These are phyloP conservation scores for Chironex yamaguchii DNA, from an alignment of 30 jellyfish, hydroid and myxozoan genomes.

Conservation along the genomic window DNA sequence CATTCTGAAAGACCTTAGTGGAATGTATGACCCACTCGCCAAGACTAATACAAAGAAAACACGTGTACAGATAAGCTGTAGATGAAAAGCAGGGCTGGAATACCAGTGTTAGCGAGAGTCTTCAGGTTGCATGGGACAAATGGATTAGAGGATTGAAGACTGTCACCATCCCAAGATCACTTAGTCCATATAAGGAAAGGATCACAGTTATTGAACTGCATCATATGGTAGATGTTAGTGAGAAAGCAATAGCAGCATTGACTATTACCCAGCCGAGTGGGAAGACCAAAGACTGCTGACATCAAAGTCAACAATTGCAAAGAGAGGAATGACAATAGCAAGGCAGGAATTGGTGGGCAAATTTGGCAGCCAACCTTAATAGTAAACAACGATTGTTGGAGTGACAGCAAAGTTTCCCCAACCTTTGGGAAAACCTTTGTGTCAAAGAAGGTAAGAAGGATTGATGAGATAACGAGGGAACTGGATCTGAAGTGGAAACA, in stretches of 20 bases:
- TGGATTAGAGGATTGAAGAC: slow-evolving; percentile 18
- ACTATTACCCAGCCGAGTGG: slow-evolving; percentile 32
- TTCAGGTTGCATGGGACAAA: slow-evolving; percentile 13
- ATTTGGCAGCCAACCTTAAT: slow-evolving; percentile 43
- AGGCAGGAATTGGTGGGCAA: slow-evolving; percentile 57
- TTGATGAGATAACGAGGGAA: slow-evolving; percentile 11
- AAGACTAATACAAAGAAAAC: slow-evolving; percentile 38
- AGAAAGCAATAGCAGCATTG: slow-evolving; percentile 44
- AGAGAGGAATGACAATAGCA: slow-evolving; percentile 55
- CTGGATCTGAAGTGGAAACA: neutral
- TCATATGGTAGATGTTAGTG: slow-evolving; percentile 62
- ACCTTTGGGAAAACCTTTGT: slow-evolving; percentile 52
- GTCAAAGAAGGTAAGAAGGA: slow-evolving; percentile 16
- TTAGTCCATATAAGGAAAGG: slow-evolving; percentile 45
- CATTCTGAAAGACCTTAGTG: slow-evolving; percentile 6
- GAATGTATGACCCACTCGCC: slow-evolving; percentile 51
- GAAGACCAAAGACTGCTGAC: slow-evolving; percentile 29
- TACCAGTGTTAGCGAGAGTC: slow-evolving; percentile 9
- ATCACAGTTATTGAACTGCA: slow-evolving; percentile 23
- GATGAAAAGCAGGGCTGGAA: slow-evolving; percentile 60
- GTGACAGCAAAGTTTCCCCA: slow-evolving; percentile 39
- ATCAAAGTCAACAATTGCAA: slow-evolving; percentile 52
- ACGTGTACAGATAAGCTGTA: slow-evolving; percentile 40
- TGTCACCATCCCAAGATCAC: slow-evolving; percentile 47
- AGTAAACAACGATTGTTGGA: slow-evolving; percentile 38